A percentile compares a stretch with the other conserved stretches of the same genome.
phyloP scores from a whole-genome alignment of 2,888 invertebrate genomes.

The Rhamphomyia laevipes region DNA sequence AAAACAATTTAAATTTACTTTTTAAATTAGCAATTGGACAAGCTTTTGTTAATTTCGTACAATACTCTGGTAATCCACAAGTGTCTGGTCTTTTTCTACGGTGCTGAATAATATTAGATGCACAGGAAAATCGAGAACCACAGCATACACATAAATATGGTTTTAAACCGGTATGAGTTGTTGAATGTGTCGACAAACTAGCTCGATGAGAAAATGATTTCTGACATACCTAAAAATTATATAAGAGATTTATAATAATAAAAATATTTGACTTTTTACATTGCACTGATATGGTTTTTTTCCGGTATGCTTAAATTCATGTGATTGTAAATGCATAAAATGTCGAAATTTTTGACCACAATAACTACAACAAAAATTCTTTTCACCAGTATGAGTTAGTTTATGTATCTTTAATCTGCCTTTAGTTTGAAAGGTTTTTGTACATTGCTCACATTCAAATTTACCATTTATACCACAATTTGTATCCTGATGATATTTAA shows the following conservation, averaged over 20 bases:
- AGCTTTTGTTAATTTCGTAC: slow-evolving; percentile 4
- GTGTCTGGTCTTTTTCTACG: slow-evolving; percentile 24
- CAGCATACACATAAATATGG: slow-evolving; percentile 33
- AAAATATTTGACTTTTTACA: slow-evolving; percentile 17
- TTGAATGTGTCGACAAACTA: slow-evolving; percentile 33
- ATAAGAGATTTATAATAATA: no score
- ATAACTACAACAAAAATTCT: slow-evolving; percentile 28
- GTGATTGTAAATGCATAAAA: slow-evolving; percentile 26
- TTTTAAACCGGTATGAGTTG: slow-evolving; percentile 34
- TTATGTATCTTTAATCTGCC: slow-evolving; percentile 28
- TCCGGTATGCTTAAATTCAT: slow-evolving; percentile 29
- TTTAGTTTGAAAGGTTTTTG: slow-evolving; percentile 25
- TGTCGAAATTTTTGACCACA: slow-evolving; percentile 29
- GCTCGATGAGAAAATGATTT: slow-evolving; percentile 32
- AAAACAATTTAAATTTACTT: no score
- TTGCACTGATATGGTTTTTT: slow-evolving; percentile 30
- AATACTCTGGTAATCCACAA: slow-evolving; percentile 24
- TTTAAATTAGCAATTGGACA: no score
- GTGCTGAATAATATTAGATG: slow-evolving; percentile 33
- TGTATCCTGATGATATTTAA: slow-evolving; percentile 30
- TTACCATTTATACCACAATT: slow-evolving; percentile 37
- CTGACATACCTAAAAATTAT: slow-evolving; percentile 18
- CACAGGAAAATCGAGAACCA: slow-evolving; percentile 32
- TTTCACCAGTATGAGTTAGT: slow-evolving; percentile 25
- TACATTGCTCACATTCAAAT: slow-evolving; percentile 33